Percentiles rank a stretch among this genome's conserved stretches.
Conservation (phyloP, 1,140 invertebrate genomes). For the Chironomus striatipennis region DNA sequence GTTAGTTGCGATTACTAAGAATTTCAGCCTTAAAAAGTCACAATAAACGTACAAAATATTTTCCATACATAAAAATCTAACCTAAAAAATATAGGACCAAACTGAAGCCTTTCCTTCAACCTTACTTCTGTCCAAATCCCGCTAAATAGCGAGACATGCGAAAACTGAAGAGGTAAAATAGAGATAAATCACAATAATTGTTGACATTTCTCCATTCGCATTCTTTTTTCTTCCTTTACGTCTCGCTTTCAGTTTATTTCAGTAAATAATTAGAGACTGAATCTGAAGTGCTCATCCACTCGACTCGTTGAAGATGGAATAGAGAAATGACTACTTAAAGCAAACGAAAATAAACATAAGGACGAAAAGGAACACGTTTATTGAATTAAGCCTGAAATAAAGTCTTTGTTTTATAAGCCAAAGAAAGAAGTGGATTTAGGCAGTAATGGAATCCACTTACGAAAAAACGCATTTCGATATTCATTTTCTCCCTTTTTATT, state of each 20-base stretch:
- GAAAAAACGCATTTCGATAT: neutral
- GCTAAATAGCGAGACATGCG: too few species aligned
- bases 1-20: too few species aligned
- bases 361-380: slow-evolving; percentile 5
- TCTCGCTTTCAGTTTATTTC: neutral
- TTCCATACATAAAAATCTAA: too few species aligned
- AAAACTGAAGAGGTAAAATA: neutral
- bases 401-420: neutral
- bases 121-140: too few species aligned
- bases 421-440: too few species aligned
- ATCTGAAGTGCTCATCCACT: neutral
- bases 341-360: neutral
- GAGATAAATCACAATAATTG: slow-evolving; percentile 3
- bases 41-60: too few species aligned
- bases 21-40: too few species aligned
- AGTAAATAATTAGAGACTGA: neutral
- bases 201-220: slow-evolving; percentile 2
- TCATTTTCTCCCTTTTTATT: neutral
- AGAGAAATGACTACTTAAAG: neutral
- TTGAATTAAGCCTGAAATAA: neutral
- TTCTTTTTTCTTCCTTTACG: neutral
- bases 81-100: too few species aligned
- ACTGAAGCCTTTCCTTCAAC: too few species aligned
- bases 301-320: neutral
- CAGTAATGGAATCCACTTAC: too few species aligned